Base-by-base conservation (phyloP, 2,113 vertebrate genomes). In the Vanacampus margaritifer region DNA sequence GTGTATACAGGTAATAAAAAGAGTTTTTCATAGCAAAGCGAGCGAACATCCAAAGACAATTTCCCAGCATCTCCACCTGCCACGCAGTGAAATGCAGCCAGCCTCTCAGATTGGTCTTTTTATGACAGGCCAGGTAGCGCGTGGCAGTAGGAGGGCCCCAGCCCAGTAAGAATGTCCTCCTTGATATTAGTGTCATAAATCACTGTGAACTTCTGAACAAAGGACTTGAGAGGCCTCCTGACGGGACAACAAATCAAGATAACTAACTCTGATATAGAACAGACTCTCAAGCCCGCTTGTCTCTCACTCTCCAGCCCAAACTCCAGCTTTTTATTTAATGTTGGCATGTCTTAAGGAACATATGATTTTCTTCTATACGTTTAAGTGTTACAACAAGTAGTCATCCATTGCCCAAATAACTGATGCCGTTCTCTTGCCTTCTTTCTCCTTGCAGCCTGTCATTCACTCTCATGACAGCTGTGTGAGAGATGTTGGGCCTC, bases 121-220 rank as follows among this genome's bases (percentile, higher is more conserved):
- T 89, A 90, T 75, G 84, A 86, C 70, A 32, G 70, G 48, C 67
- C 75, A 82, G 79, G 81, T 75, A 82, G 78, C 67, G 53, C 54
- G 79, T 79, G 64, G 71, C 64, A 13, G 72, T 48, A 39, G 60
- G 58, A 61, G 36, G 21, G 46, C 67, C 69, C 39, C 23, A 70
- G 77, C 83, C 79, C 3, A 79, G 79, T 74, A 72, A 86, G 79
- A 87, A 86, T 67, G 82, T 75, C 82, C 80, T 75, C 80, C 73
- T 66, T 73, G 79, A 88, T 90, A 89, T 90, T 89, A 85, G 74
- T 73, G 69, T 72, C 82, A 89, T 89, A 89, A 89, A 89, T 90
- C 83, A 84, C 48, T 51, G 77, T 74, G 86, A 80, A 85, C 79
- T 75, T 80, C 76, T 86, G 75, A 87, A 76, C 68, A 69, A 76